These are phyloP conservation scores for Frieseomelitta varia DNA, from an alignment of 1,140 invertebrate genomes.

Conservation along the genomic window DNA sequence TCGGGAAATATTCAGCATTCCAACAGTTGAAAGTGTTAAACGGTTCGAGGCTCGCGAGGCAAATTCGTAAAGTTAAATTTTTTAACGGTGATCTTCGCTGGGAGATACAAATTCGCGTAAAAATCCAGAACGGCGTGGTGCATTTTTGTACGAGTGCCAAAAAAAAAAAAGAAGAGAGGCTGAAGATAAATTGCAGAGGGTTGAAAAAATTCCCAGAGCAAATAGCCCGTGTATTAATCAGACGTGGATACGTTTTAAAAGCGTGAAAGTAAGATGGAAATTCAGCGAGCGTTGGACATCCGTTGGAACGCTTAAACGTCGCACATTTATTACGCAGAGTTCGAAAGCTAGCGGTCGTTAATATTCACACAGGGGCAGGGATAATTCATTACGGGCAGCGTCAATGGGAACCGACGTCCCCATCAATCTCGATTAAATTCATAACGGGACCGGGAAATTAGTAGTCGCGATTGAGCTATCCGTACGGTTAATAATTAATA, in stretches of 20 bases:
- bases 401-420: slow-evolving; percentile 30
- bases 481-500: slow-evolving; percentile 19
- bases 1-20: neutral
- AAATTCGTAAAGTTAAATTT: too few relatives aligned
- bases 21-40: neutral
- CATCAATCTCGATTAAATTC: slow-evolving; percentile 41
- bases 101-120: too few relatives aligned
- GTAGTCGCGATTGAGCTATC: slow-evolving; percentile 10
- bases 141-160: too few relatives aligned
- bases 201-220: neutral
- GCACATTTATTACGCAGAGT: slow-evolving; percentile 12
- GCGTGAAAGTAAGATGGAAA: neutral
- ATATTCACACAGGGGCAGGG: slow-evolving; percentile 21
- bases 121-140: too few relatives aligned
- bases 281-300: neutral
- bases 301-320: neutral
- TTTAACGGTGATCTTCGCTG: too few relatives aligned
- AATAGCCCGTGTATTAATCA: neutral
- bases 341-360: slow-evolving; percentile 11
- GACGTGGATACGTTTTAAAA: neutral
- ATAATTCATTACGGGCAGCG: slow-evolving; percentile 27
- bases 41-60: too few relatives aligned
- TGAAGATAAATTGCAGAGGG: neutral
- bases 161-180: neutral
- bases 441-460: slow-evolving; percentile 35